Base-by-base conservation (phyloP, 53 echinoderm and acorn worm species). In the Echinometra lucunter region DNA sequence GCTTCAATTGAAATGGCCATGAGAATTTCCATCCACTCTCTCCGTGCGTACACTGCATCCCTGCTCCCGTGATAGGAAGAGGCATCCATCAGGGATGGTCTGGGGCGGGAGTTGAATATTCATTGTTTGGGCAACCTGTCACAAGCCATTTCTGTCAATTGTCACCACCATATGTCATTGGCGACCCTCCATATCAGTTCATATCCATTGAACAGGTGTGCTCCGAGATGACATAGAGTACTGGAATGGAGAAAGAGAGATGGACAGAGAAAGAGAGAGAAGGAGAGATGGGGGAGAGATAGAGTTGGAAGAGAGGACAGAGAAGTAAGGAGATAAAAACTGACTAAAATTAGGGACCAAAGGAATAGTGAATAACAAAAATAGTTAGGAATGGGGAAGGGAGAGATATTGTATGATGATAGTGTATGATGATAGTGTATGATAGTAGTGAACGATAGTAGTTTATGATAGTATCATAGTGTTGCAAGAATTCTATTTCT, bases 111-210 rank as follows among this genome's bases (percentile, higher is more conserved):
- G 85, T 9, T 85, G 85, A 45, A 85, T 85, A 85, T 83, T 45
- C 85, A 83, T 85, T 85, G 85, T 85, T 85, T 45, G 49, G 85
- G 49, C 45, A 49, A 85, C 85, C 85, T 85, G 85, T 85, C 85
- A 85, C n/a, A 85, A 53, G 3, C 7, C 85, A 85, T 85, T 49
- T 44, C 27, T 49, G 49, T 85, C 85, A 85, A 53, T 28, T 85
- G 85, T 85, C 85, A 49, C 49, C 85, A 85, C 47, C 85, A 49
- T 85, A 85, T 85, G 85, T 85, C 47, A 85, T n/a, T 19, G 53
- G 28, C 10, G 85, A 85, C 49, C 49, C 44, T 23, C 12, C 21
- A 85, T 47, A 85, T 85, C 85, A 49, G 45, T 49, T 49, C 28
- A 18, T n/a, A 49, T n/a, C 47, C 30, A 49, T 28, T 85, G 85